Evolutionary conservation across 2,113 vertebrate species (phyloP), one percentile per base, ranked within the genome.

Genomic region (Taurulus bubalis): DNA sequence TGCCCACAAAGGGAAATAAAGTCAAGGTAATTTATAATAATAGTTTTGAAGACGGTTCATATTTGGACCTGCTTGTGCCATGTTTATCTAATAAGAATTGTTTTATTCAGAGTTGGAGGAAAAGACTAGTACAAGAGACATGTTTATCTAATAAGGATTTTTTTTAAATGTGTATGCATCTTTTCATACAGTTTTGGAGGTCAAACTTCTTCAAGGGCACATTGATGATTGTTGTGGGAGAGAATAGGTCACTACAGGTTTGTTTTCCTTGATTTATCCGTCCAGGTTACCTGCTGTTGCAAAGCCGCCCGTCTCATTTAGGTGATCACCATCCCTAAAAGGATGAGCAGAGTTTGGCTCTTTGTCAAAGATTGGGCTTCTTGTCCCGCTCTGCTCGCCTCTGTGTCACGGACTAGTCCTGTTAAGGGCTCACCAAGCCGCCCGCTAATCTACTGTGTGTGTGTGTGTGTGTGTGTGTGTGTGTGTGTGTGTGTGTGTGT

Each of bases 391-490:
- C 49, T 8, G 15, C 79, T 80, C 77, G 59, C 68, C 63, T 85
- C 55, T 45, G 59, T 77, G 72, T 75, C 67, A 82, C 80, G 67
- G 71, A 69, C 79, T 76, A 67, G 80, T 86, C 76, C 73, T 85
- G 81, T 86, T 87, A 74, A 82, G 58, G 53, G 87, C 82, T 85
- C 84, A 87, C 82, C 71, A 62, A 66, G 36, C 42, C 42, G 62
- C 40, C 40, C 60, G n/a, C 63, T 89, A 89, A 93, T 93, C 89
- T 81, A 84, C 85, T 51, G 36, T 18, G 42, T 62, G 60, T 24
- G 10, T 14, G 16, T 73, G 71, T 59, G 24, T 73, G 75, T 59
- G 56, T 47, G 34, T 34, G 36, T 51, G 40, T 47, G n/a, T 11
- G n/a, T 3, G 38, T 62, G 80, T 53, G 10, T 14, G 16, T 73